Percentiles rank a stretch among this genome's conserved stretches.
Evolutionary conservation across 2,888 invertebrate species (phyloP).

Genomic region (Leptinotarsa haldemani): DNA sequence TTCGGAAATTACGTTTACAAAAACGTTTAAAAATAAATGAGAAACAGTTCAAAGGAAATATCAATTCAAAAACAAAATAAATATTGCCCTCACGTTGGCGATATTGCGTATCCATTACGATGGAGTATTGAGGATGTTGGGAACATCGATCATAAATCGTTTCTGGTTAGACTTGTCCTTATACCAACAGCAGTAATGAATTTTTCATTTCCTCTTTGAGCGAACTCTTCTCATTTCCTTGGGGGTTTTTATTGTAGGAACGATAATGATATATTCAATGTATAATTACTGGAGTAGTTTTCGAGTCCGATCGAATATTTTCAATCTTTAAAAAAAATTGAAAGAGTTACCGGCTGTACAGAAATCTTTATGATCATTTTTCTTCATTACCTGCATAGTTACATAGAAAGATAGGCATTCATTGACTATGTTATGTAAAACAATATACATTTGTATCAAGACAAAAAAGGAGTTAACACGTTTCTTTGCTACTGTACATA

Average conservation of each 20-base stretch:
- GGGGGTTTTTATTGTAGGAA: neutral
- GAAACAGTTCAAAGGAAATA: neutral
- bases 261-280: neutral
- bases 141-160: neutral
- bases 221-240: neutral
- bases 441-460: too few species aligned
- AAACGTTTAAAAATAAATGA: too few species aligned
- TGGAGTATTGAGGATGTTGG: neutral
- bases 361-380: too few species aligned
- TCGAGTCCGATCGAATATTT: too few species aligned
- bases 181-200: neutral
- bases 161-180: neutral
- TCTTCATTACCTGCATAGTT: too few species aligned
- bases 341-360: too few species aligned
- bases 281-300: neutral
- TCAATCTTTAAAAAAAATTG: too few species aligned
- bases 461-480: too few species aligned
- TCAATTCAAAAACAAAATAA: neutral
- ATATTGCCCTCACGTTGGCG: neutral
- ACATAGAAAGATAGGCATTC: too few species aligned
- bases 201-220: neutral
- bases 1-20: too few species aligned
- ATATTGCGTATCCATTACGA: neutral
- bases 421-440: too few species aligned
- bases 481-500: too few species aligned